Evolutionary conservation across 2,797 vertebrate species (phyloP), one percentile per base, ranked within the genome.

Genomic region (Microchirus variegatus): DNA sequence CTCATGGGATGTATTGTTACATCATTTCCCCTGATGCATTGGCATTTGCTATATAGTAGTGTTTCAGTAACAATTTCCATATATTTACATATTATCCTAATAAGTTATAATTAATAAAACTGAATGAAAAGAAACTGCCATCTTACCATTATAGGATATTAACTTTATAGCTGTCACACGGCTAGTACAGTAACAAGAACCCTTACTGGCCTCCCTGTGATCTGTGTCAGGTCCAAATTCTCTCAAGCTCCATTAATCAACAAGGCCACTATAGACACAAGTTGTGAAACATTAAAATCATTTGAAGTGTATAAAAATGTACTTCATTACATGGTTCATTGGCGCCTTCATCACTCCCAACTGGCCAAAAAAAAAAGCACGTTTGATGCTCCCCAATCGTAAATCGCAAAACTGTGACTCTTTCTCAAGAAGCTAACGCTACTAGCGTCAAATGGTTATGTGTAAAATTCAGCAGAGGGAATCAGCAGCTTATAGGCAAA

Each of bases 221-320:
- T 41, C 48, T 65, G 15, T 49, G 19, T 56, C 31, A 18, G 35
- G 42, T 53, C 48, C 51, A 47, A 2, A 36, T 49, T 55, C 40
- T 53, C 54, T 53, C 40, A 57, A 64, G 53, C 46, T 59, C 17
- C 35, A 59, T 64, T 74, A 59, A 76, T 62, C 67, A 63, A 48
- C 37, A 10, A 43, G 47, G 53, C 43, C 52, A 40, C 53, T 19
- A 22, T 9, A 54, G 3, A 51, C 41, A 40, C 12, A 43, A 10
- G 7, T 41, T 31, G 10, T 37, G 36, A 37, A 41, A 12, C 40
- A 4, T 4, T 11, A 4, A 41, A 41, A 41, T 41, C 4, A 41
- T 41, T 41, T 41, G 10, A 41, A 41, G 10, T 41, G 3, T 4
- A 17, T 13, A 60, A 18, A 46, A 49, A 59, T 54, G 31, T 46